Percentiles rank a stretch among this genome's conserved stretches.
phyloP scores from a whole-genome alignment of 2,797 vertebrate species.

The Danio aesculapii region DNA sequence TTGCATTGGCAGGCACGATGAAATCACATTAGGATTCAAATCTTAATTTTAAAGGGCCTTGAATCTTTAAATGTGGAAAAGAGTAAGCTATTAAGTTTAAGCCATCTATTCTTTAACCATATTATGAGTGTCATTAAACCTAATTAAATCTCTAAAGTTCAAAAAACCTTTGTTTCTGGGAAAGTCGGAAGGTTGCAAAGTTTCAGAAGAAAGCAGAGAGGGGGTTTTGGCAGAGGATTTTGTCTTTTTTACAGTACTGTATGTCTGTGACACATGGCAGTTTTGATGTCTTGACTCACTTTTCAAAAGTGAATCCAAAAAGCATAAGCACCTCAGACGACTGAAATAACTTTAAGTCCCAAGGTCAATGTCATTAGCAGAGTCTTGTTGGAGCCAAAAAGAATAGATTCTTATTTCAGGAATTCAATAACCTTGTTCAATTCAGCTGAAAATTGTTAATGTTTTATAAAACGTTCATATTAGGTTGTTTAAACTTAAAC shows the following conservation, averaged over 20 bases:
- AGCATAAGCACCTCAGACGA: neutral
- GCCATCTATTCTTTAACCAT: neutral
- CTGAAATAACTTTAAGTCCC: neutral
- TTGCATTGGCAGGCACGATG: conserved; percentile 6
- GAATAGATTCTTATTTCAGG: neutral
- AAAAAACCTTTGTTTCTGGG: neutral
- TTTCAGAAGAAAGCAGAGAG: conserved; percentile 16
- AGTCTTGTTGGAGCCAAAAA: neutral
- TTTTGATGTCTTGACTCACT: conserved; percentile 22
- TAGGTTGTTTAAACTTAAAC: no score
- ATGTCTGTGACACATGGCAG: conserved; percentile 5
- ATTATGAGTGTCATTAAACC: neutral
- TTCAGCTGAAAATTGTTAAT: neutral
- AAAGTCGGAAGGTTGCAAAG: conserved; percentile 1
- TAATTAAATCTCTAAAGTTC: conserved; percentile 6
- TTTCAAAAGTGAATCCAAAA: conserved; percentile 15
- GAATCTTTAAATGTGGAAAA: conserved; percentile 9
- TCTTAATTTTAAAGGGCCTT: conserved; percentile 12
- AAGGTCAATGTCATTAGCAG: conserved; percentile 19
- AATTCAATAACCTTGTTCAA: neutral
- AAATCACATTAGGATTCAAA: conserved; percentile 22
- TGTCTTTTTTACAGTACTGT: neutral
- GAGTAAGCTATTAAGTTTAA: neutral
- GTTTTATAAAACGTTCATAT: no score
- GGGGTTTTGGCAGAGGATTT: conserved; percentile 16